Evolutionary conservation across 2,888 invertebrate species (phyloP), one percentile per base, ranked within the genome.

Genomic region (Nebria salina): DNA sequence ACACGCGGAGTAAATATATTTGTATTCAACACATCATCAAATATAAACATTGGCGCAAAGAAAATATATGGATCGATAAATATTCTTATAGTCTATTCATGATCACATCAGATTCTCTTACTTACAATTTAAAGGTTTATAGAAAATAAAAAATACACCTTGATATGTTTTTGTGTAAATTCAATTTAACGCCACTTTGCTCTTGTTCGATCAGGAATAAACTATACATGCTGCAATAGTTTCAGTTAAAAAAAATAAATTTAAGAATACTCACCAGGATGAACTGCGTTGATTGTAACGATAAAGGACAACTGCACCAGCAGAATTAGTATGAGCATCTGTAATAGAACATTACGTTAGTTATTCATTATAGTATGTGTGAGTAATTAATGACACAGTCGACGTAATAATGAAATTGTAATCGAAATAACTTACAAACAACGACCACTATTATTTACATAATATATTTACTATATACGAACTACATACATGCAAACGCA

Each of bases 311-410:
- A 86, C 85, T 88, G 87, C 84, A 89, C 85, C 83, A 88, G 85
- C 83, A 88, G 86, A 83, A 88, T 85, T 84, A 88, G 87, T 85
- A 89, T 86, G 85, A 87, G 86, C 87, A 89, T 87, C 89, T 89
- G 86, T 41, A 88, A 88, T 77, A 82, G 82, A 65, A 83, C 74
- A 81, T 15, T 25, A 64, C 43, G 9, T 76, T 66, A 34, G 34
- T 76, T n/a, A 66, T 76, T 76, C 26, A 41, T 26, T 75, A 75
- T 4, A 75, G 65, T 75, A 25, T 43, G 42, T 54, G 20, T 15
- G 20, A 0, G 4, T 73, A 26, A 15, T 73, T 68, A 68, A 68
- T 25, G 20, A 75, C 75, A 11, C 8, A 75, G 76, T 9, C 26
- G 73, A 42, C 76, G 70, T 66, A 41, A 65, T 76, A 76, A 76